Evolutionary conservation across 2,888 invertebrate genomes (phyloP).

Genomic region (Melolontha melolontha): DNA sequence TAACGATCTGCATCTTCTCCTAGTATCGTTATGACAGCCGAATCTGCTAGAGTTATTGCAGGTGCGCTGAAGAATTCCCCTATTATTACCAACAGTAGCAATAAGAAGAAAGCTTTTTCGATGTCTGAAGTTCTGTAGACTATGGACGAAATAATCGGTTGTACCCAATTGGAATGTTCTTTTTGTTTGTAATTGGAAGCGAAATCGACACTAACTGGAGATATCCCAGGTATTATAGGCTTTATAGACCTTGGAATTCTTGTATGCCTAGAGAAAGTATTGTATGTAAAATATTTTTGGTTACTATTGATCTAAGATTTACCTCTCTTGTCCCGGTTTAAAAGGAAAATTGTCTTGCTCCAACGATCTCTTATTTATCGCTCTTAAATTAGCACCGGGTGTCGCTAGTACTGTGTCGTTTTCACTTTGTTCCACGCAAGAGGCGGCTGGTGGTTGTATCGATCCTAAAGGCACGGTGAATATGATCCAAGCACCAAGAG

Average conservation of each 20-base stretch:
- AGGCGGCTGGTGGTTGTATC: constrained; percentile 92
- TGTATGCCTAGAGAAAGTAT: constrained; percentile 52
- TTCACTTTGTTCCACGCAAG: constrained; percentile 77
- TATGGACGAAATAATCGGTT: constrained; percentile 92
- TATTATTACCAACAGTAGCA: constrained; percentile 91
- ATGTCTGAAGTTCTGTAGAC: constrained; percentile 92
- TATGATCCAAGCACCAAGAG: constrained; percentile 94
- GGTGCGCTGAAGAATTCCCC: constrained; percentile 99
- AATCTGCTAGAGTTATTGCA: constrained; percentile 93
- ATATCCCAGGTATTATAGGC: constrained; percentile 68
- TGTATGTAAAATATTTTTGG: background rate
- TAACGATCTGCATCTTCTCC: constrained; percentile 80
- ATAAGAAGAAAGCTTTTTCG: constrained; percentile 94
- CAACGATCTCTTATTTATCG: constrained; percentile 68
- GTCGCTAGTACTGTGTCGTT: constrained; percentile 75
- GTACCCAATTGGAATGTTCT: constrained; percentile 81
- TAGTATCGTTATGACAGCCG: constrained; percentile 88
- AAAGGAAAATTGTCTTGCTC: constrained; percentile 36
- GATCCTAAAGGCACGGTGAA: constrained; percentile 97
- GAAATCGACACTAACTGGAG: constrained; percentile 82
- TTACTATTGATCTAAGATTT: constrained; percentile 7
- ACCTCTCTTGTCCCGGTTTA: constrained; percentile 16
- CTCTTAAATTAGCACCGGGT: constrained; percentile 67
- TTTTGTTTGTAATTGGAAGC: constrained; percentile 81
- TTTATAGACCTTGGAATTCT: constrained; percentile 65